These are phyloP conservation scores for Eupithecia subumbrata DNA, from an alignment of 2,888 invertebrate genomes.

Conservation along the genomic window DNA sequence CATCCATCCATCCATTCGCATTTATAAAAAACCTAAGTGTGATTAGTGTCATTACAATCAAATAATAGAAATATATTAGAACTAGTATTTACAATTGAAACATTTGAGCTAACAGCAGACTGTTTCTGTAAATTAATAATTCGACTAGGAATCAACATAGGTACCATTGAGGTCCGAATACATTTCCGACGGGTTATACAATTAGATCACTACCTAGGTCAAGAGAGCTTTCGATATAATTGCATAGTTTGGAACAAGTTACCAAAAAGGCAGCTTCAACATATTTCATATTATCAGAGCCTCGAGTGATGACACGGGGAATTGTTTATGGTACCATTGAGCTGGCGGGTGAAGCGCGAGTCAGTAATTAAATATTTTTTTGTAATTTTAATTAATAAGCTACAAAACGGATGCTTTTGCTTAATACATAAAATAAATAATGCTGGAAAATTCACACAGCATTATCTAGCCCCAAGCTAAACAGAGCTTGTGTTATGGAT, in stretches of 20 bases:
- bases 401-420: too few species aligned
- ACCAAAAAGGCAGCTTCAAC: background rate
- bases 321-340: background rate
- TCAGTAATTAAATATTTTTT: background rate
- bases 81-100: too few species aligned
- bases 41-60: too few species aligned
- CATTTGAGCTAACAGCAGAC: too few species aligned
- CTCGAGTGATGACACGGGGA: background rate
- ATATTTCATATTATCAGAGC: background rate
- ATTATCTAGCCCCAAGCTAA: too few species aligned
- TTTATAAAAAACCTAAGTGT: too few species aligned
- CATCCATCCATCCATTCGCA: too few species aligned
- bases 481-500: too few species aligned
- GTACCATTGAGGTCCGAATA: background rate
- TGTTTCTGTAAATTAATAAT: too few species aligned
- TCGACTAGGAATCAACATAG: background rate
- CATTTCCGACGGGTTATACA: slow-evolving; percentile 2
- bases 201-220: background rate
- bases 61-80: too few species aligned
- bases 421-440: too few species aligned
- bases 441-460: too few species aligned
- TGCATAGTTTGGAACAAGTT: slow-evolving; percentile 8
- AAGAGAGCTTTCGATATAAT: slow-evolving; percentile 19
- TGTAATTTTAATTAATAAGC: background rate
- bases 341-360: background rate